phyloP scores from a whole-genome alignment of 1,140 invertebrate species.

The Cepaea nemoralis region DNA sequence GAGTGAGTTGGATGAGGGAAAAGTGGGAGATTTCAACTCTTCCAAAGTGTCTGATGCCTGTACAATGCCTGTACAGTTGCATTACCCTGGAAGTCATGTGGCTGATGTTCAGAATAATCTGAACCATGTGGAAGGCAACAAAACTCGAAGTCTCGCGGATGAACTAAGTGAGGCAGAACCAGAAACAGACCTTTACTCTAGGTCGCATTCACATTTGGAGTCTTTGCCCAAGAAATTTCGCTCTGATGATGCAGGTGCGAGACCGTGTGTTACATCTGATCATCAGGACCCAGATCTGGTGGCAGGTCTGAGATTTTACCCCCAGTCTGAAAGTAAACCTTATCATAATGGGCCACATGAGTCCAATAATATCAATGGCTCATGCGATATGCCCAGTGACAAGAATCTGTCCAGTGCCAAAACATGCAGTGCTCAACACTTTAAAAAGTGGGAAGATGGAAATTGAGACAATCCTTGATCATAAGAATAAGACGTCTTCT shows the following conservation, averaged over 20 bases:
- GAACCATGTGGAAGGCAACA: not conserved
- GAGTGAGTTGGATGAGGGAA: not conserved
- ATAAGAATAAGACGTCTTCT: not conserved
- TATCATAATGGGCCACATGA: not conserved
- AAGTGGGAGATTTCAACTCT: not conserved
- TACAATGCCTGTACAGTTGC: too few species aligned
- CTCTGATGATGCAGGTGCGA: conserved; percentile 3
- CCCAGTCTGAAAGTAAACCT: not conserved
- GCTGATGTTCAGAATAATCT: conserved; percentile 26
- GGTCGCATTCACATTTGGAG: not conserved
- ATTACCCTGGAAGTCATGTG: not conserved
- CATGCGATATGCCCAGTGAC: not conserved
- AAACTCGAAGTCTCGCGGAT: conserved; percentile 25
- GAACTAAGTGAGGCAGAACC: conserved; percentile 27
- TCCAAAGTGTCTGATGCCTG: not conserved
- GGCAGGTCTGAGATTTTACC: not conserved
- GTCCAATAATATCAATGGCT: not conserved
- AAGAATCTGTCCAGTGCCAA: not conserved
- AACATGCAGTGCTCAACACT: not conserved
- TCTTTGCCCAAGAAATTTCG: conserved; percentile 31
- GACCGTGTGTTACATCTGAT: not conserved
- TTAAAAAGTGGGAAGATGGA: conserved; percentile 31
- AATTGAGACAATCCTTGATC: conserved; percentile 23
- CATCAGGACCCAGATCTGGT: conserved; percentile 25
- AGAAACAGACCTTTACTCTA: conserved; percentile 1